Evolutionary conservation across 2,113 vertebrate genomes (phyloP).

Genomic region (Sarotherodon lohbergeri): DNA sequence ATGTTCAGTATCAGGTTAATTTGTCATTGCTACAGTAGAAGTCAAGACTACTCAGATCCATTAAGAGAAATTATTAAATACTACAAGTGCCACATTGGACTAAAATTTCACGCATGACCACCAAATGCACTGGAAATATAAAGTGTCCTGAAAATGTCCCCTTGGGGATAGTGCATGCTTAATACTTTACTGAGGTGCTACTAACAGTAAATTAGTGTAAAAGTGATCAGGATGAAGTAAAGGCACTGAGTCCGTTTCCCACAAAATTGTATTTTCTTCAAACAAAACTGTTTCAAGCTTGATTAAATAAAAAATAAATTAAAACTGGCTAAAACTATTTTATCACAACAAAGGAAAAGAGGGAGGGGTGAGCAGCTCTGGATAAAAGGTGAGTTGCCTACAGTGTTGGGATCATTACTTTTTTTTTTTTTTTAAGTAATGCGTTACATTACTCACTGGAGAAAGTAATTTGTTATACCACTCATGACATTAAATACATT

Average conservation of each 20-base stretch:
- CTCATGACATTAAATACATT: neutral
- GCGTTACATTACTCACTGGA: neutral
- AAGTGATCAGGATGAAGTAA: neutral
- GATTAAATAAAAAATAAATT: neutral
- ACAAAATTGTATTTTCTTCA: neutral
- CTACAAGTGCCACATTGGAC: neutral
- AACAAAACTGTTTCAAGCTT: neutral
- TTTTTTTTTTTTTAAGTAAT: neutral
- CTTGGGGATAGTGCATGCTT: accelerated
- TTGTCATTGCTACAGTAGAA: neutral
- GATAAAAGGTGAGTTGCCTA: neutral
- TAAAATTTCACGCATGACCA: neutral
- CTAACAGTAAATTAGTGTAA: neutral
- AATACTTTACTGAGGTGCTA: accelerated
- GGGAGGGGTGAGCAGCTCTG: neutral
- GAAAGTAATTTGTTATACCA: neutral
- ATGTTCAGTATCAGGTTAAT: neutral
- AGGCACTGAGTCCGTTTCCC: neutral
- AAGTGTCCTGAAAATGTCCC: neutral
- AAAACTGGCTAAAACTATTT: neutral
- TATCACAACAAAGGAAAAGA: neutral
- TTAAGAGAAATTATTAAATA: neutral
- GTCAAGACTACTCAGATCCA: neutral
- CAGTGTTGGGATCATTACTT: neutral
- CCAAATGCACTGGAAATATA: neutral